Evolutionary conservation across 2,888 invertebrate genomes (phyloP), one percentile per base, ranked within the genome.

Genomic region (Peribatodes rhomboidaria): DNA sequence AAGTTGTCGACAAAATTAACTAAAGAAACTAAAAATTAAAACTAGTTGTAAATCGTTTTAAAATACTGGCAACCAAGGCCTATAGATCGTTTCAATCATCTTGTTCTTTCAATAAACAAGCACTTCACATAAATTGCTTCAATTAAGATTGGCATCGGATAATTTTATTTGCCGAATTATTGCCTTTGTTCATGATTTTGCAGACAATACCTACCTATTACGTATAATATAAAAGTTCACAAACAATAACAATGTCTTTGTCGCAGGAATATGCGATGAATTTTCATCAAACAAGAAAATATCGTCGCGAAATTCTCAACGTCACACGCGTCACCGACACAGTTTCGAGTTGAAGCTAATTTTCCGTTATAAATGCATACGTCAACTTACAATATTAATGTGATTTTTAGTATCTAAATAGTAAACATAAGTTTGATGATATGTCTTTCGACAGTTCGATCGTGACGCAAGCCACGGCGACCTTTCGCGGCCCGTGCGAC

Each of bases 211-310:
- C 2, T 27, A 27, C 6, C n/a, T n/a, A n/a, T n/a, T n/a, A n/a
- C n/a, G 4, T 13, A 44, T 13, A 14, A 33, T 31, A 53, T 20
- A 46, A 31, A 55, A 55, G 27, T 9, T 50, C 42, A 42, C 41
- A 33, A 16, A 37, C 39, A 44, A 53, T 18, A 42, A 20, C 42
- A 22, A 64, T 64, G 16, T 52, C 47, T 66, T 61, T 63, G 63
- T 49, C 18, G 52, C 20, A 39, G 20, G 56, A 61, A 53, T 52
- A 61, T 59, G 37, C 20, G 16, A 39, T n/a, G 27, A 13, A 53
- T 62, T 27, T 27, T 64, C 49, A 52, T 37, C 27, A 46, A 52
- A 60, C 50, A 27, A 52, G 46, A 60, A n/a, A 33, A 60, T 46
- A 14, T 50, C 39, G 31, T 11, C 16, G 42, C 16, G 11, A 31